These are phyloP conservation scores for Pachypanchax playfairii DNA, from an alignment of 2,113 vertebrate genomes.

Conservation along the genomic window DNA sequence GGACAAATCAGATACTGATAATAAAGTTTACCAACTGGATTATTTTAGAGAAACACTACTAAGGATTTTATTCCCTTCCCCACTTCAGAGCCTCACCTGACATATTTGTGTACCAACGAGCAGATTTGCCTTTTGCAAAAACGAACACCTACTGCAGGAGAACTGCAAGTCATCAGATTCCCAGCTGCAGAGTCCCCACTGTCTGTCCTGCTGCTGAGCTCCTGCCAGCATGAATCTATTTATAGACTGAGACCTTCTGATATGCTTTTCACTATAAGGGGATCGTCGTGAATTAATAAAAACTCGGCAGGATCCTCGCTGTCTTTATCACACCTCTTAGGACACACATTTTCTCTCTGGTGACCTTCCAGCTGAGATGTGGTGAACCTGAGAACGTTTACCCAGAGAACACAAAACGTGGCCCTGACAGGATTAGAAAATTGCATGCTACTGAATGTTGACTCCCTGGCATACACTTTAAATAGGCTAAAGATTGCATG, in stretches of 20 bases:
- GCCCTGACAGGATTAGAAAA: not conserved
- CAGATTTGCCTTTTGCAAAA: conserved; percentile 40
- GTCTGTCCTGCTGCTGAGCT: conserved; percentile 66
- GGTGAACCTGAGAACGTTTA: not conserved
- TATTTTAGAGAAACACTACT: not conserved
- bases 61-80: not conserved
- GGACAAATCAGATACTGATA: not conserved
- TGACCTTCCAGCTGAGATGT: not conserved
- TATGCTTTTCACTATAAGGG: conserved; percentile 37
- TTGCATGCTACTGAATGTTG: conserved; percentile 7
- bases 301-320: conserved; percentile 12
- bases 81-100: not conserved
- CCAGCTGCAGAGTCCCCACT: conserved; percentile 65
- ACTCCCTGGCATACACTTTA: conserved; percentile 20
- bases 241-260: conserved; percentile 59
- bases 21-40: not conserved
- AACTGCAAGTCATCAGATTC: conserved; percentile 80
- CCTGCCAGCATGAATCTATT: conserved; percentile 73
- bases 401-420: conserved; percentile 6
- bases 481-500: conserved; percentile 9
- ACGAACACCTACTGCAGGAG: conserved; percentile 50
- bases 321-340: conserved; percentile 5
- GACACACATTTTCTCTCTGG: not conserved
- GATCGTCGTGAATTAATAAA: conserved; percentile 45
- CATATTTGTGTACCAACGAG: conserved; percentile 13